Base-by-base conservation (phyloP, 2,113 vertebrate genomes). In the Poecile atricapillus region DNA sequence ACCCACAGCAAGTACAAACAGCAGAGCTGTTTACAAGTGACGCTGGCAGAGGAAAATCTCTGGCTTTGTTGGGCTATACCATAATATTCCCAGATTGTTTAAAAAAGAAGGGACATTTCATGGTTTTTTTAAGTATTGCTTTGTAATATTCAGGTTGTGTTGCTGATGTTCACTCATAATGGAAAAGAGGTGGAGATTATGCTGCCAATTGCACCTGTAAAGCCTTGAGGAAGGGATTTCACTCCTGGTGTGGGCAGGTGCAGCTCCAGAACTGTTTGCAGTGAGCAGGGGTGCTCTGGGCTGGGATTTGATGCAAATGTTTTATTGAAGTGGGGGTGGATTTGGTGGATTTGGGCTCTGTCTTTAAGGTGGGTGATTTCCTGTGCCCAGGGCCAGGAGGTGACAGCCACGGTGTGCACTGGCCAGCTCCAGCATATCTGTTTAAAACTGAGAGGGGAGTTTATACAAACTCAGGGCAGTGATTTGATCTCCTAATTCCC, bases 261-360 rank as follows among this genome's bases (percentile, higher is more conserved):
- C 10, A 82, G 65, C 35, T 27, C 73, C 9, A 35, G 71, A 11
- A 15, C 8, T 39, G 58, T 17, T 53, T 15, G 50, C 20, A 63
- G 41, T 6, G 33, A 60, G 63, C 37, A 44, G 59, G 46, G 35
- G 27, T 43, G 15, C 0, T 0, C 49, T 24, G 13, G 33, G 43
- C 23, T 50, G 5, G 5, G 67, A 35, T 27, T 58, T 31, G 10
- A 23, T 63, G 50, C 35, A 39, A 27, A 10, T 8, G 4, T 50
- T 70, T 71, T 41, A 39, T 41, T 60, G 30, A 62, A 74, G 21
- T 7, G 28, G 49, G 16, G 37, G 11, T 39, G 39, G 39, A 39
- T 39, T 39, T 39, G 39, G 14, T 8, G 64, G 44, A 27, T 59
- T 63, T 22, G 17, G 18, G 50, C 5, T 15, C 55, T 63, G 41